Base-by-base conservation (phyloP, 2,113 vertebrate species). In the Cyphomyrus plagiostoma region DNA sequence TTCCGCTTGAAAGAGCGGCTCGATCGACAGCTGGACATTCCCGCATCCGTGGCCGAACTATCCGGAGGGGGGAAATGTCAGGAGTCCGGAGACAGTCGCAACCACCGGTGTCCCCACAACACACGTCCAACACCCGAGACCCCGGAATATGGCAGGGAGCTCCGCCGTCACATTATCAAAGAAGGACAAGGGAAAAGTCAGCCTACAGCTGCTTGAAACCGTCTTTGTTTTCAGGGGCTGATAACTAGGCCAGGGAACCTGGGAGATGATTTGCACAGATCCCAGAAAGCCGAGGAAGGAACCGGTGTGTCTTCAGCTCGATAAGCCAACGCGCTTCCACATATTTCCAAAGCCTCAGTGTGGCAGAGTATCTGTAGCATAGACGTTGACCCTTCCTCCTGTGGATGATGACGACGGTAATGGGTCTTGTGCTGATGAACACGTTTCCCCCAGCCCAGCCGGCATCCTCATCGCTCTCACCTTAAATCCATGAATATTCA, bases 11-110 rank as follows among this genome's bases (percentile, higher is more conserved):
- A 56, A 21, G 85, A 83, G 70, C 3, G 35, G 86, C 94, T 91
- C 96, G 96, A 97, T 93, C 96, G 97, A 94, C 96, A 97, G 92
- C 93, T 97, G 96, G n/a, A 95, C 96, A 97, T 97, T 97, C 96
- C 93, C 94, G 94, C 95, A 93, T 95, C 95, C 93, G 91, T 92
- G 94, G 94, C 93, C 94, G 94, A 93, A 95, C 95, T 97, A 97
- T 97, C 95, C 94, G 95, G 95, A 94, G 93, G 92, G 93, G 93
- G 94, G 6, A 97, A 97, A 97, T 97, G 97, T 97, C 97, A 96
- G 90, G 89, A 89, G 70, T 91, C 87, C 90, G 89, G 19, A 35
- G 74, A 42, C 82, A 39, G 52, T 82, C 35, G 53, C 50, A 86
- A 50, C 35, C 15, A 0, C 35, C 77, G 15, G 58, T 77, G 70